These are phyloP conservation scores for Drosophila rellima DNA, from an alignment of 2,888 invertebrate genomes.

Conservation along the genomic window DNA sequence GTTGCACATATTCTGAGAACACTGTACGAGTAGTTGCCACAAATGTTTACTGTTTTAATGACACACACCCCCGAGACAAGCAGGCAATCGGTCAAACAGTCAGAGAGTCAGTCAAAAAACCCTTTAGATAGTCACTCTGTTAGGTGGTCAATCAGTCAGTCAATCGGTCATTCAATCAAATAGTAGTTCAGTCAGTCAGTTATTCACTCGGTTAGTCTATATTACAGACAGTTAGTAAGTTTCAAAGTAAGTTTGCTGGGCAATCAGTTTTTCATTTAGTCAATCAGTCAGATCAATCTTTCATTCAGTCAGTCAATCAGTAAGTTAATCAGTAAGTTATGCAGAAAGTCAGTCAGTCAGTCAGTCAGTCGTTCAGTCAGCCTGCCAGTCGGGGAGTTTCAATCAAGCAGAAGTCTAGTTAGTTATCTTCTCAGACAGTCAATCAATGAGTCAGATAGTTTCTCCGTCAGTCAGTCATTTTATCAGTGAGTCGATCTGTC, in stretches of 20 bases:
- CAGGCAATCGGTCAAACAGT: slow-evolving; percentile 15
- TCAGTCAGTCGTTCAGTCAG: neutral
- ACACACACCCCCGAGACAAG: slow-evolving; percentile 35
- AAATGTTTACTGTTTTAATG: slow-evolving; percentile 38
- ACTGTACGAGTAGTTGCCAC: slow-evolving; percentile 6
- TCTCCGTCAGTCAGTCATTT: neutral
- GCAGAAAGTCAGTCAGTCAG: neutral
- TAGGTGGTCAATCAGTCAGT: too few species aligned
- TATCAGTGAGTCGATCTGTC: neutral
- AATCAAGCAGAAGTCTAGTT: too few species aligned
- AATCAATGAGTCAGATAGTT: neutral
- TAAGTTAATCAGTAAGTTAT: slow-evolving; percentile 8
- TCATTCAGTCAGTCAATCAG: slow-evolving; percentile 6
- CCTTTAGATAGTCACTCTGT: too few species aligned
- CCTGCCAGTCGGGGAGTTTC: neutral
- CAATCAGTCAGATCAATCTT: slow-evolving; percentile 2
- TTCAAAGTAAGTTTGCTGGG: too few species aligned
- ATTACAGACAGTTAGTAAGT: too few species aligned
- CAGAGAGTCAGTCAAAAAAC: neutral
- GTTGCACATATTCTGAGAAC: slow-evolving; percentile 58
- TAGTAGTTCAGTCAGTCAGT: neutral
- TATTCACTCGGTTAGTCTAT: neutral
- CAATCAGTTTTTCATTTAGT: too few species aligned
- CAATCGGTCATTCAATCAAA: too few species aligned
- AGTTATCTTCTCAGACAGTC: neutral